Conservation (phyloP, 2,797 vertebrate species). For the Sebastes matsubarae region DNA sequence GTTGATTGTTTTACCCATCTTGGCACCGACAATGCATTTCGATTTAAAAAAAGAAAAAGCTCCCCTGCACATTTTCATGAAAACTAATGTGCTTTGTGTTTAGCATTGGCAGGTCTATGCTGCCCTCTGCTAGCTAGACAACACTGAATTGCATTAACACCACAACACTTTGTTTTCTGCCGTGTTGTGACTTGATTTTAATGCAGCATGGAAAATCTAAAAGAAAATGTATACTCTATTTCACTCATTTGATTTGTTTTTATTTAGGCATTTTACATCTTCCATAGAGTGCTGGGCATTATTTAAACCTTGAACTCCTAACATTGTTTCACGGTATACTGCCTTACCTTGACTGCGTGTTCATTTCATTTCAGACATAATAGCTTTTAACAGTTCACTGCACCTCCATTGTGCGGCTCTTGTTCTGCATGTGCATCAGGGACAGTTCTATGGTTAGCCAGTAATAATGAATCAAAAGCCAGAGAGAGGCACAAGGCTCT, state of each 20-base stretch:
- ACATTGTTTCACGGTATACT: slow-evolving; percentile 33
- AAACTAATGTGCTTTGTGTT: neutral
- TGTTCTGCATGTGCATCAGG: slow-evolving; percentile 67
- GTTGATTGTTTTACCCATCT: neutral
- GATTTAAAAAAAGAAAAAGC: neutral
- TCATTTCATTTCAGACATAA: slow-evolving; percentile 73
- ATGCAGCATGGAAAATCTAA: neutral
- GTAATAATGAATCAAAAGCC: slow-evolving; percentile 65
- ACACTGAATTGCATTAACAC: neutral
- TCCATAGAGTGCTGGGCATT: neutral
- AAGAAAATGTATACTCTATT: neutral
- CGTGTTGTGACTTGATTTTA: neutral
- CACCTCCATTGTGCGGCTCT: slow-evolving; percentile 63
- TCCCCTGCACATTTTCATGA: neutral
- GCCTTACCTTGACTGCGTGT: slow-evolving; percentile 44
- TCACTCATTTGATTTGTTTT: neutral
- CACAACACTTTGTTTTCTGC: neutral
- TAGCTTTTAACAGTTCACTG: slow-evolving; percentile 71
- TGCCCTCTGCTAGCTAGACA: neutral
- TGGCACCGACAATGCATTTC: neutral
- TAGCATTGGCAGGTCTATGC: neutral
- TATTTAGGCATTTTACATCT: neutral
- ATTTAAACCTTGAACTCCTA: slow-evolving; percentile 36
- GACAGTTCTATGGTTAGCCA: slow-evolving; percentile 52
- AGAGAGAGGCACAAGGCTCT: slow-evolving; percentile 42